Conservation (phyloP, 2,113 vertebrate species). For the Odontophorus gujanensis region DNA sequence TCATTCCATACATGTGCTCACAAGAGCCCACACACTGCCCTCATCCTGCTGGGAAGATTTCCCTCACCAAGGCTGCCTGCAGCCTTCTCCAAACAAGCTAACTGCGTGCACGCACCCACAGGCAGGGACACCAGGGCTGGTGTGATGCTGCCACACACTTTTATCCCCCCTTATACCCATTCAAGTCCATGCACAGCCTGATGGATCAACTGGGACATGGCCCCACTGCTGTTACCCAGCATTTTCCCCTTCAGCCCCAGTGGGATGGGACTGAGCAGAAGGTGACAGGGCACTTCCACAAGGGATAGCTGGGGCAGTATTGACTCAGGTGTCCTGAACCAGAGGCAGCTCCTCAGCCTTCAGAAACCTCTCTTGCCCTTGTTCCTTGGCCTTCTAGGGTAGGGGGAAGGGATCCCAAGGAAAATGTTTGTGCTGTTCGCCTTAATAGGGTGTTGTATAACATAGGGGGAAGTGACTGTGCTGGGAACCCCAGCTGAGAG, state of each 20-base stretch:
- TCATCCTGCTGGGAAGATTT: background rate
- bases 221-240: background rate
- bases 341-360: conserved; percentile 4
- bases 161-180: background rate
- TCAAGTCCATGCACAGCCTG: background rate
- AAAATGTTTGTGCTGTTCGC: conserved; percentile 61
- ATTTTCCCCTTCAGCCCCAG: background rate
- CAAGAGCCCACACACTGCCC: background rate
- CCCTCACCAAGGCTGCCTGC: background rate
- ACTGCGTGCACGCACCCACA: too few relatives aligned
- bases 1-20: background rate
- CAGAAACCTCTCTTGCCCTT: background rate
- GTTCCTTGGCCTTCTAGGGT: background rate
- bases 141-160: background rate
- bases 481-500: conserved; percentile 68
- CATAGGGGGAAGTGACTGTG: conserved; percentile 68
- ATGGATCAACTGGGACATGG: background rate
- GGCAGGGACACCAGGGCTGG: background rate
- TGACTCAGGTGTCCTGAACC: background rate
- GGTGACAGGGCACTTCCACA: background rate
- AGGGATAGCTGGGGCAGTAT: background rate
- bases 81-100: background rate
- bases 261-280: background rate
- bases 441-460: conserved; percentile 75
- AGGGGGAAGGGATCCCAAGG: conserved; percentile 44